Conservation (phyloP, 2,113 vertebrate genomes). For the Caranx ignobilis region DNA sequence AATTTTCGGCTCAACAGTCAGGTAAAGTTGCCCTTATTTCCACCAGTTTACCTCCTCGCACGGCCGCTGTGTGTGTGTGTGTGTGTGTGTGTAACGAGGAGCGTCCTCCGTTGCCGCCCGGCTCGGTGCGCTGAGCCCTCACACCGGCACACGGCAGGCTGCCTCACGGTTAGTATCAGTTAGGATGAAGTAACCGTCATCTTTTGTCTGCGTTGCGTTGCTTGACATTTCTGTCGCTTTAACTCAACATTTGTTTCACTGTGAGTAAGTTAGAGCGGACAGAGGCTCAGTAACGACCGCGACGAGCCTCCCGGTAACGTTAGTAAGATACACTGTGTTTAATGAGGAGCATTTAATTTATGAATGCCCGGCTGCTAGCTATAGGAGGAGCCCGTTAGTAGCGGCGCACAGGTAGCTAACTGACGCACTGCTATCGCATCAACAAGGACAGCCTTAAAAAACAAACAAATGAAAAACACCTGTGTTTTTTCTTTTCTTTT, state of each 20-base stretch:
- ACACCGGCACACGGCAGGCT: constrained; percentile 28
- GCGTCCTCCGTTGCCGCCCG: constrained; percentile 14
- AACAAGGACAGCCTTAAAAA: background rate
- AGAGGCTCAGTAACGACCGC: background rate
- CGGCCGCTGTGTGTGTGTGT: background rate
- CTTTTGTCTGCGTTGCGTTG: constrained; percentile 67
- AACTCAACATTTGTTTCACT: rapidly evolving
- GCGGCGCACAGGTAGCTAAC: constrained; percentile 48
- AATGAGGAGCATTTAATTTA: background rate
- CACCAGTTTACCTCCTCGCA: background rate
- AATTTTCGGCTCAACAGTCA: constrained; percentile 24
- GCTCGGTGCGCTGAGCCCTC: background rate
- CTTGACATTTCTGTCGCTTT: constrained; percentile 20
- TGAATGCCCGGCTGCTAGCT: constrained; percentile 9
- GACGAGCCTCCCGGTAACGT: background rate
- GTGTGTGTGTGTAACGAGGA: background rate
- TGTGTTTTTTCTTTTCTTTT: too few species aligned
- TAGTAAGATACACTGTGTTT: background rate
- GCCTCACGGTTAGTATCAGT: constrained; percentile 31
- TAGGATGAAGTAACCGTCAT: constrained; percentile 59
- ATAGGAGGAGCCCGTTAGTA: constrained; percentile 35
- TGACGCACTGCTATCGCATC: background rate
- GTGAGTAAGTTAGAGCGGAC: too few species aligned
- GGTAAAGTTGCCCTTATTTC: constrained; percentile 66
- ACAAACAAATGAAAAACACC: background rate